Base-by-base conservation (phyloP, 1,140 invertebrate genomes). In the Drosophila bifasciata region DNA sequence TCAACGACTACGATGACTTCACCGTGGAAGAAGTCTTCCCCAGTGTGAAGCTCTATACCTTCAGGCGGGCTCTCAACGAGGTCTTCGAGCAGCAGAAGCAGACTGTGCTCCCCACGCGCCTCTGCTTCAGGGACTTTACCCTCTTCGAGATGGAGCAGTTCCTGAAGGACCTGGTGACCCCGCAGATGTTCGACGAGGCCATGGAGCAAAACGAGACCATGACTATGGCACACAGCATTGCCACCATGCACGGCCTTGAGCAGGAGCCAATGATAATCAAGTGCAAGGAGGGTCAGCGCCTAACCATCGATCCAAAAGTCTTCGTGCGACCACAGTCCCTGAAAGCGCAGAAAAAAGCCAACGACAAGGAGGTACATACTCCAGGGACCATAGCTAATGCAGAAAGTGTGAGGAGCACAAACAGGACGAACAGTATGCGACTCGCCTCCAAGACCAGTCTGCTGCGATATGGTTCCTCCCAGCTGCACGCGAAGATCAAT, bases 61-160 rank as follows among this genome's bases (percentile, higher is more conserved):
- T 91, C 21, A 52, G 64, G 3, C 52, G 67, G 1, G 39, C 23
- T 1, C 43, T 77, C 0, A 84, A 91, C 50, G 76, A 80, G 45
- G 64, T 91, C 5, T 53, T 81, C 15, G 85, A 88, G 43, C 6
- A 75, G 13, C 66, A 91, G 28, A 60, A 78, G 5, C 44, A 88
- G 9, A 41, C 64, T 1, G 50, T 71, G 1, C 72, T 91, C 25
- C 89, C 89, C 1, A 79, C 81, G 0, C 64, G 70, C 2, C 66
- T 91, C 1, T 91, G 89, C 28, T 91, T 88, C 58, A 79, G 89
- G 9, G 89, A 91, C 16, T 91, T 91, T 36, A 91, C 89, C 0
- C 63, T 91, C 0, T 91, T 61, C 25, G 73, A 90, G 55, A 88
- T 84, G 78, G 44, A 90, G 5, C 21, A 57, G 25, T 91, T 91